phyloP scores from a whole-genome alignment of 2,113 vertebrate species.

The Ochotona curzoniae region DNA sequence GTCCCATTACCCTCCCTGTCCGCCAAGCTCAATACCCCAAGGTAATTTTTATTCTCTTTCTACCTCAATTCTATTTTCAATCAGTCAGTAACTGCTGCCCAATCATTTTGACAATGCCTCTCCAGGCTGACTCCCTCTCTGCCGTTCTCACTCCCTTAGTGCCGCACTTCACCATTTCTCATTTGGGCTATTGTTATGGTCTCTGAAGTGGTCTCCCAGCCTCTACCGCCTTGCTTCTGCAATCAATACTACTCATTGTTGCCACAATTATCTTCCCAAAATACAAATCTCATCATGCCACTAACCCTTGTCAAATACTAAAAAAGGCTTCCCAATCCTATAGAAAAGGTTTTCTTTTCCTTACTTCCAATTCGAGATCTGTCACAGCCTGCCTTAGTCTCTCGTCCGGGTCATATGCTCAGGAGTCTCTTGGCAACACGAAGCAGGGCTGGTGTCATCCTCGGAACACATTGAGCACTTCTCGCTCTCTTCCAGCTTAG shows the following conservation, averaged over 20 bases:
- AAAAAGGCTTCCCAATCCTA: background rate
- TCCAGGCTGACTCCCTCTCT: background rate
- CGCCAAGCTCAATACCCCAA: constrained; percentile 1
- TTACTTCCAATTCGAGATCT: constrained; percentile 41
- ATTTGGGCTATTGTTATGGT: constrained; percentile 2
- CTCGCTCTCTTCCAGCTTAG: background rate
- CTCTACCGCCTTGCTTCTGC: constrained; percentile 12
- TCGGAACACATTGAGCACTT: background rate
- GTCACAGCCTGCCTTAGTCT: background rate
- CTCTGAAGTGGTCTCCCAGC: background rate
- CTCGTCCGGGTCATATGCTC: background rate
- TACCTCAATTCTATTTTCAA: constrained; percentile 4
- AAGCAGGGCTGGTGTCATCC: background rate
- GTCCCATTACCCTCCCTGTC: background rate
- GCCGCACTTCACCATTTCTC: background rate
- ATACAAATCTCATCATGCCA: constrained; percentile 24
- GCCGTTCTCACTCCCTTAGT: background rate
- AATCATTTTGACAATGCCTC: background rate
- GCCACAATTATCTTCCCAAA: constrained; percentile 43
- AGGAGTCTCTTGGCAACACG: background rate
- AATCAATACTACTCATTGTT: constrained; percentile 44
- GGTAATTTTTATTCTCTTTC: constrained; percentile 49
- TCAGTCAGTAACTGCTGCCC: background rate
- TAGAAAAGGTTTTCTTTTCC: background rate
- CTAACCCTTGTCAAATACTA: constrained; percentile 1